Conservation (phyloP, 2,113 vertebrate genomes). For the Elephas maximus region DNA sequence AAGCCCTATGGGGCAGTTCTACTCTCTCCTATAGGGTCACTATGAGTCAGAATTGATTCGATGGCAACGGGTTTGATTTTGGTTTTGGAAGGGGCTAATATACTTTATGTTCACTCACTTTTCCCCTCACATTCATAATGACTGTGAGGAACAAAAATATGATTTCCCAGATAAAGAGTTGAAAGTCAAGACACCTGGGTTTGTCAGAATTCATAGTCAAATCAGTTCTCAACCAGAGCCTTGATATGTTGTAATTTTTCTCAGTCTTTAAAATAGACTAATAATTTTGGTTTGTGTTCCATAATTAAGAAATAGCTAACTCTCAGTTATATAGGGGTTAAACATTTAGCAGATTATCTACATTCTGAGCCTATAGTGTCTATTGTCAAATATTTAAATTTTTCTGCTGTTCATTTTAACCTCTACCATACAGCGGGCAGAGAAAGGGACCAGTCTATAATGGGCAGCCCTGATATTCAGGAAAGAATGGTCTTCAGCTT, state of each 20-base stretch:
- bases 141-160: neutral
- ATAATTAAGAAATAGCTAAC: neutral
- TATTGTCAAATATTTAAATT: neutral
- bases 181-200: neutral
- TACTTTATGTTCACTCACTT: neutral
- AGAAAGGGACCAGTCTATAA: neutral
- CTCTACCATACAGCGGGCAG: neutral
- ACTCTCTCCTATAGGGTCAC: too few species aligned
- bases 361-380: neutral
- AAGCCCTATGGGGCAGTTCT: too few species aligned
- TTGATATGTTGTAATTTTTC: neutral
- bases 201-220: neutral
- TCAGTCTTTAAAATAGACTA: neutral
- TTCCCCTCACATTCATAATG: neutral
- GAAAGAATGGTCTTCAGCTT: neutral
- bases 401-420: neutral
- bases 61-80: neutral
- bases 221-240: neutral
- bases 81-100: neutral
- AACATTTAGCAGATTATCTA: neutral
- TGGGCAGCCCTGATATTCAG: neutral
- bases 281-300: neutral
- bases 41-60: neutral
- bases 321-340: neutral
- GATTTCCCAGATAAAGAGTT: neutral